Base-by-base conservation (phyloP, 1,140 invertebrate genomes). In the Sipha flava region DNA sequence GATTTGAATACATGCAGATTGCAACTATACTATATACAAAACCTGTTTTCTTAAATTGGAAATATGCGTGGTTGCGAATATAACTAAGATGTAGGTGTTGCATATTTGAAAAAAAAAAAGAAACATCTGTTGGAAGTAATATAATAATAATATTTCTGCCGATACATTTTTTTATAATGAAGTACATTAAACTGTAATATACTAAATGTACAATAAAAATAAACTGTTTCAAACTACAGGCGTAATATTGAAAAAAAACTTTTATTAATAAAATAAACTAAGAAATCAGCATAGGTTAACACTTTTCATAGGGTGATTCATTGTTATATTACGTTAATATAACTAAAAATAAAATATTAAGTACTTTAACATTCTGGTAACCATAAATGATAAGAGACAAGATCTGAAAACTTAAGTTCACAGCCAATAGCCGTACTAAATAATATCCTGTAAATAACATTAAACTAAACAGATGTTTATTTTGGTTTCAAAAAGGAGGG, bases 41-140 rank as follows among this genome's bases (percentile, higher is more conserved):
- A 77, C 73, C 73, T 23, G 73, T 77, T 77, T 77, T 54, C 73
- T 57, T 34, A 57, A 57, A 77, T 57, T 77, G 73, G 73, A 40
- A 18, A 77, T 77, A 59, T 57, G 73, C 49, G 49, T 57, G 73
- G 73, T 75, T 77, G 73, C 73, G 73, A 77, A 77, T 77, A 59
- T 52, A 59, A 54, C 47, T 37, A 54, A 77, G 59, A 59, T 40
- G 73, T 77, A 77, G 73, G 73, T 77, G 73, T 77, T 57, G 34
- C 34, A 40, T 52, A 21, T 57, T 43, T 54, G 21, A 21, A 26
- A 16, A 75, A 34, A 52, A 54, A 49, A 72, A 72, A n/a, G n/a
- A 26, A 75, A 75, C 7, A 16, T 70, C 16, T 37, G 66, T 70
- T 40, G 66, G 66, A 70, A 70, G 66, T 1, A 70, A 23, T 70